Evolutionary conservation across 2,888 invertebrate species (phyloP).

Genomic region (Aphrophora alni): DNA sequence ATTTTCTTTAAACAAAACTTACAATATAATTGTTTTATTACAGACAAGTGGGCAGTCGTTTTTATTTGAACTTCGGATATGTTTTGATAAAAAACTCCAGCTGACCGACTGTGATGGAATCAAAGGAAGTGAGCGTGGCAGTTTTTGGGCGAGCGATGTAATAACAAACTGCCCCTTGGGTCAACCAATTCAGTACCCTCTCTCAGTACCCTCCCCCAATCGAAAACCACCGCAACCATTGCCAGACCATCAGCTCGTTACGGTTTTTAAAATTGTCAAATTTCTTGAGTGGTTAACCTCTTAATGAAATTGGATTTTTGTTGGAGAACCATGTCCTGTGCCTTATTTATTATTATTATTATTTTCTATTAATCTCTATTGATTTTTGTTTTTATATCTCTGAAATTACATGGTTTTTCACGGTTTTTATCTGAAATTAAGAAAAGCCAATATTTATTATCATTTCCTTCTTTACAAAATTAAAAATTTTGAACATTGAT

Average conservation of each 20-base stretch:
- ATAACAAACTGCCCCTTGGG: constrained; percentile 43
- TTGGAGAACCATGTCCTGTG: background rate
- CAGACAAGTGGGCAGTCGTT: constrained; percentile 64
- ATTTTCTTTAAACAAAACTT: too few relatives aligned
- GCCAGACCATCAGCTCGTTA: constrained; percentile 10
- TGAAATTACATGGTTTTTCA: too few relatives aligned
- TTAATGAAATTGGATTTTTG: background rate
- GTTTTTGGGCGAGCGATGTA: constrained; percentile 10
- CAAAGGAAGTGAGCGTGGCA: constrained; percentile 31
- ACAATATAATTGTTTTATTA: constrained; percentile 47
- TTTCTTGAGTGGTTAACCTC: constrained; percentile 34
- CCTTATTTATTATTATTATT: background rate
- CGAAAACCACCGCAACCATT: constrained; percentile 15
- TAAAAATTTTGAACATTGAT: too few relatives aligned
- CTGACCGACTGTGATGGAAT: constrained; percentile 71
- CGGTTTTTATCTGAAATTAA: too few relatives aligned
- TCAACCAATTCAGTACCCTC: constrained; percentile 42
- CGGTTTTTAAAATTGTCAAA: constrained; percentile 22
- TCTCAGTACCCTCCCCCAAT: constrained; percentile 9
- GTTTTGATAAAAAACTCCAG: constrained; percentile 71
- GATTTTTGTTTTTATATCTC: too few relatives aligned
- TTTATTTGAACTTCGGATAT: constrained; percentile 75
- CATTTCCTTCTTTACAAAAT: too few relatives aligned
- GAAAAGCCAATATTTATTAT: too few relatives aligned
- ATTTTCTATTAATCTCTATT: too few relatives aligned